Evolutionary conservation across 2,888 invertebrate genomes (phyloP), one percentile per base, ranked within the genome.

Genomic region (Amiota communis): DNA sequence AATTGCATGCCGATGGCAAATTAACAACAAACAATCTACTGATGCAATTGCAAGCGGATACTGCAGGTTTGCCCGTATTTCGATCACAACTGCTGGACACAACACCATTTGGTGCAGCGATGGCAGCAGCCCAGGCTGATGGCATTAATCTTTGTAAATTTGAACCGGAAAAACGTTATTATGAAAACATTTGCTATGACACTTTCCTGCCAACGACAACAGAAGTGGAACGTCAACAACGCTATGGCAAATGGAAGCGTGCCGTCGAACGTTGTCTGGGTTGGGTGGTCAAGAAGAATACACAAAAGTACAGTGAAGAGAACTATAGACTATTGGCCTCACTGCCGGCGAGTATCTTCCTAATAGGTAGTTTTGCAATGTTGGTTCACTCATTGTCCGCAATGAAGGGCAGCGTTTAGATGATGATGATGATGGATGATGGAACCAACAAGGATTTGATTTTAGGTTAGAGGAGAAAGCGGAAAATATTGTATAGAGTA

Each of bases 11-110:
- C 0, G 99, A 99, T 87, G 99, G 99, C 0, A 95, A 94, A 82
- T 95, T 99, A 94, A 95, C 97, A 0, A 92, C 93, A 8, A 99
- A 98, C 88, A 93, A 94, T 85, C 91, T 98, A 3, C 92, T 99
- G 64, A 97, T 99, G 96, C 99, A 99, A 89, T 87, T 99, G 70
- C 98, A 99, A 89, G 97, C 99, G 0, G 98, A 99, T 89, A 92
- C 98, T 13, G 93, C 95, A 68, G 98, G 98, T 0, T 94, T 98
- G 79, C 95, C 96, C 75, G 96, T 99, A 49, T 95, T 95, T 80
- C 93, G 97, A 12, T 95, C 98, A 13, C 94, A 94, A 72, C 92
- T 95, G 88, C 92, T 95, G 83, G 98, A 99, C 90, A 96, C 98
- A 81, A 96, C 98, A 0, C 95, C 98, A 0, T 91, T 99, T 79